A percentile compares a stretch with the other conserved stretches of the same genome.
Evolutionary conservation across 1,140 invertebrate genomes (phyloP).

Genomic region (Ptiloglossa arizonensis): DNA sequence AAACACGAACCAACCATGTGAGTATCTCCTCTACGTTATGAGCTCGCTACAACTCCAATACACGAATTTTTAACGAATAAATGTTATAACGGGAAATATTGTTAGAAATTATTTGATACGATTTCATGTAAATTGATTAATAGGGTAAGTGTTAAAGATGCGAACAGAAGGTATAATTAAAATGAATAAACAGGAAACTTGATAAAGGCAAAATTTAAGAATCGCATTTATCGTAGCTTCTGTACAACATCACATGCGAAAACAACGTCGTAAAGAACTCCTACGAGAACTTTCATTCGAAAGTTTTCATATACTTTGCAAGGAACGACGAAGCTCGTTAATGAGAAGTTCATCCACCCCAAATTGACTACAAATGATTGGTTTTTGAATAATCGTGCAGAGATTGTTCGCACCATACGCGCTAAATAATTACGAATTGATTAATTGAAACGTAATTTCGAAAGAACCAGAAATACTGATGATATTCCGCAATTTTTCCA

Average conservation of each 20-base stretch:
- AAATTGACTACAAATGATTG: constrained; percentile 6
- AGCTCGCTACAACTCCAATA: too few species aligned
- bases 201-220: too few species aligned
- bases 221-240: too few species aligned
- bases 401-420: background rate
- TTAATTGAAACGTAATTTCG: constrained; percentile 33
- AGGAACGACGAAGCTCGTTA: background rate
- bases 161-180: too few species aligned
- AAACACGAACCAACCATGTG: too few species aligned
- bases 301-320: background rate
- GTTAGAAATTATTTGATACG: too few species aligned
- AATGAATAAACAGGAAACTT: too few species aligned
- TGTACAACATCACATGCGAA: background rate
- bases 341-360: background rate
- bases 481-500: background rate
- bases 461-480: background rate
- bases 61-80: too few species aligned
- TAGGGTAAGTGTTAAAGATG: too few species aligned
- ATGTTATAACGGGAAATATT: too few species aligned
- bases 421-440: constrained; percentile 22
- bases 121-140: too few species aligned
- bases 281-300: background rate
- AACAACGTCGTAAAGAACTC: background rate
- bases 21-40: too few species aligned
- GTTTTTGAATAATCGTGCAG: constrained; percentile 17